A percentile compares a stretch with the other conserved stretches of the same genome.
Evolutionary conservation across 2,888 invertebrate genomes (phyloP).

Genomic region (Ophion ellenae): DNA sequence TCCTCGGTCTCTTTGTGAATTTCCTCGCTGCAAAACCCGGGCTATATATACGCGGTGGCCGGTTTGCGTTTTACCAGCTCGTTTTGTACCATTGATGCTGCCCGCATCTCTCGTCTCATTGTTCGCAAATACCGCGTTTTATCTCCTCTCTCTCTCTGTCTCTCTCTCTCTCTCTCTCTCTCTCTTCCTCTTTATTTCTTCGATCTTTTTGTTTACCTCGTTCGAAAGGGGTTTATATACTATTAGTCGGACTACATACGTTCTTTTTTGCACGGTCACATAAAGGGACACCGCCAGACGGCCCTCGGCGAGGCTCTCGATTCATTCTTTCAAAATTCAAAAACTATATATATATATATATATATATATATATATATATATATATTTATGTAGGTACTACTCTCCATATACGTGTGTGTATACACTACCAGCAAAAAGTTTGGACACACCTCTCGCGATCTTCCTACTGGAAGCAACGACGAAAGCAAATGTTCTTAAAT

Average conservation of each 20-base stretch:
- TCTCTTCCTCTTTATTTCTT: slow-evolving; percentile 35
- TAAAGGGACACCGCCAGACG: slow-evolving; percentile 56
- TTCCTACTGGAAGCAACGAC: too few relatives aligned
- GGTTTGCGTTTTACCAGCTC: slow-evolving; percentile 54
- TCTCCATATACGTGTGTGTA: neutral
- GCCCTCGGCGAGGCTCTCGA: slow-evolving; percentile 27
- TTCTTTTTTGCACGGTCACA: slow-evolving; percentile 32
- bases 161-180: slow-evolving; percentile 30
- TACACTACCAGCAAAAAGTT: neutral
- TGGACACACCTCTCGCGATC: neutral
- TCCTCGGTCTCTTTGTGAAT: slow-evolving; percentile 56
- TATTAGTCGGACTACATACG: slow-evolving; percentile 57
- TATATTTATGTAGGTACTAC: too few relatives aligned
- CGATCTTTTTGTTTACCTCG: slow-evolving; percentile 48
- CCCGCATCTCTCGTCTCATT: slow-evolving; percentile 63
- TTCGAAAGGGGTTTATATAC: slow-evolving; percentile 57
- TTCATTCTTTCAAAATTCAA: slow-evolving; percentile 14
- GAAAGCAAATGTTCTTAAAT: too few relatives aligned
- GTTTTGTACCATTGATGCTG: slow-evolving; percentile 57
- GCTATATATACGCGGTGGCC: slow-evolving; percentile 35
- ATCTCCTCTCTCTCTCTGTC: slow-evolving; percentile 32
- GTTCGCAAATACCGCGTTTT: slow-evolving; percentile 63
- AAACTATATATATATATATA: neutral
- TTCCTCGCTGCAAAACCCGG: slow-evolving; percentile 48
- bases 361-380: neutral